Conservation (phyloP, 2,113 vertebrate species). For the Nerophis ophidion region DNA sequence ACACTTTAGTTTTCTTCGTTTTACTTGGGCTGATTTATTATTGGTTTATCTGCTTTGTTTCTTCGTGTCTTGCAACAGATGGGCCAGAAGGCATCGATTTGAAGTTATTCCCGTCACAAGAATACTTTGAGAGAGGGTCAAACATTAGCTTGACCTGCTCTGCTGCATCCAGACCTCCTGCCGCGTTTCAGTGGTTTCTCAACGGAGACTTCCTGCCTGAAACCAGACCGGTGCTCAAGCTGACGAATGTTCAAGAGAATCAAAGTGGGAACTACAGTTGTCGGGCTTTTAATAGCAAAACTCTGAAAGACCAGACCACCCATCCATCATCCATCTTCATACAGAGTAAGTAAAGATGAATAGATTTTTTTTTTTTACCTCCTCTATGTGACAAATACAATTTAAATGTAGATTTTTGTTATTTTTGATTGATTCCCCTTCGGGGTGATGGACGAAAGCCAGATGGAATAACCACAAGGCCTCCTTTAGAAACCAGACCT, state of each 20-base stretch:
- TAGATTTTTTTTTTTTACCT: no score
- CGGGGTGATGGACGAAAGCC: no score
- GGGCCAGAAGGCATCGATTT: slow-evolving; percentile 43
- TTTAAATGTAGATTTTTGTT: background rate
- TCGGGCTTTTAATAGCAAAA: slow-evolving; percentile 48
- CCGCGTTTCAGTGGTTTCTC: slow-evolving; percentile 40
- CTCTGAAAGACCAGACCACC: slow-evolving; percentile 18
- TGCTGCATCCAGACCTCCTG: slow-evolving; percentile 15
- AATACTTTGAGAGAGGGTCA: slow-evolving; percentile 29
- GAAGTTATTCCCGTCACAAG: slow-evolving; percentile 1
- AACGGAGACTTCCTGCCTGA: slow-evolving; percentile 25
- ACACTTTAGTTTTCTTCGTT: background rate
- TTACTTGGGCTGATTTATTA: background rate
- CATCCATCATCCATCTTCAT: slow-evolving; percentile 29
- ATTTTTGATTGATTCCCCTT: slow-evolving; percentile 24
- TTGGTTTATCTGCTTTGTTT: background rate
- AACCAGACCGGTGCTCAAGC: slow-evolving; percentile 30
- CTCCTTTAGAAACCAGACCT: no score
- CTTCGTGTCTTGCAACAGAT: slow-evolving; percentile 12
- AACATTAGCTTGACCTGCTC: slow-evolving; percentile 46
- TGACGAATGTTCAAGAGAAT: slow-evolving; percentile 36
- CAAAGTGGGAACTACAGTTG: slow-evolving; percentile 58
- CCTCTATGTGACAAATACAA: background rate
- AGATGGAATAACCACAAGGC: no score
- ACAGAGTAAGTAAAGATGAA: slow-evolving; percentile 24